Evolutionary conservation across 2,888 invertebrate species (phyloP), one percentile per base, ranked within the genome.

Genomic region (Caenorhabditis zanzibari): DNA sequence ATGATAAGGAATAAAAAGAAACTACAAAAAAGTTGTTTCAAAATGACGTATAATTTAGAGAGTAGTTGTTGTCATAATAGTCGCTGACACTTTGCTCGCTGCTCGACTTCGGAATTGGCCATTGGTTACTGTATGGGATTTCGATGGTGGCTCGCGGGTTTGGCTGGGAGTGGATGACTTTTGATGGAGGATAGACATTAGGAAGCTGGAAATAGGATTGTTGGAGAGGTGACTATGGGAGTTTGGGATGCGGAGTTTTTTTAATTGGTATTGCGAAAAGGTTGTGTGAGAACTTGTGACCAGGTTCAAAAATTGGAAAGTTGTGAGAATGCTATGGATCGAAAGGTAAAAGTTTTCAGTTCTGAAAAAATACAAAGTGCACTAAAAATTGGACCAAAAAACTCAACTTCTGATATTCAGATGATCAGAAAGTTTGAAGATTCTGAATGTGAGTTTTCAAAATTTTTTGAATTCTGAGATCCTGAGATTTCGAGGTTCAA

Each of bases 111-210:
- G 71, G 10, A 64, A 68, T 41, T 59, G 24, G 6, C 56, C 44
- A 26, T 49, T 44, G 26, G 24, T 26, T 19, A 26, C 24, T 35
- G 76, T 77, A 44, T 77, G 69, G 14, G 77, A 77, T 47, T 79
- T 79, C 12, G 71, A 64, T 14, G 63, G 64, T 10, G 44, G 56
- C 52, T 79, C 79, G 19, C 79, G 79, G 10, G 79, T 71, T 19
- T 79, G 79, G 22, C 71, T 71, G 1, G 75, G 81, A 12, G 81
- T 81, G n/a, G 49, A 24, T 26, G 81, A 71, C 19, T 52, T 69
- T n/a, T 63, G 64, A 38, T 81, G 81, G 0, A 81, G 26, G n/a
- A 81, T 49, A 1, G 75, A 71, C 81, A 81, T 81, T 10, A 81
- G 56, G 14, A 81, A 71, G 7, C 79, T 79, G 71, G 52, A 79